Percentiles rank a stretch among this genome's conserved stretches.
These are phyloP conservation scores for Colistium nudipinnis DNA, from an alignment of 2,113 vertebrate genomes.

Conservation along the genomic window DNA sequence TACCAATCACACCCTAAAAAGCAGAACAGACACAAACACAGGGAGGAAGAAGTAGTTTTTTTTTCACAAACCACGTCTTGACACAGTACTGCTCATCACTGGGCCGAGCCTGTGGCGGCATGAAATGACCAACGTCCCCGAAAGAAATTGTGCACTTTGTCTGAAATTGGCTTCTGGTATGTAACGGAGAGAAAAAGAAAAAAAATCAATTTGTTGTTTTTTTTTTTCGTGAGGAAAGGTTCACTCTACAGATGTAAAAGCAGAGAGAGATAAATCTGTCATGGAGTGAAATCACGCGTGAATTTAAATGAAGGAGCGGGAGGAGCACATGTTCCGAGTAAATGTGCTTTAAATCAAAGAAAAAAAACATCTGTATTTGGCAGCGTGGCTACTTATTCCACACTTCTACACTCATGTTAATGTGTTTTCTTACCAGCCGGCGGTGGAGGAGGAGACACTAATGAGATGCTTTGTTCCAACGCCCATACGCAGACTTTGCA, in stretches of 20 bases:
- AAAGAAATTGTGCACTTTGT: too few relatives aligned
- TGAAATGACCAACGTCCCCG: too few relatives aligned
- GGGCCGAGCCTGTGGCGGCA: too few relatives aligned
- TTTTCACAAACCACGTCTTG: too few relatives aligned
- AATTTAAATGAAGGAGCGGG: not conserved
- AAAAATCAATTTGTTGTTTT: not conserved
- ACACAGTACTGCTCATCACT: too few relatives aligned
- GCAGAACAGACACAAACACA: too few relatives aligned
- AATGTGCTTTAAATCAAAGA: constrained; percentile 11
- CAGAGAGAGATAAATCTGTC: not conserved
- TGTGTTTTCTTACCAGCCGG: constrained; percentile 16
- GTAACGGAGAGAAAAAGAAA: not conserved
- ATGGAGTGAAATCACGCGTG: constrained; percentile 9
- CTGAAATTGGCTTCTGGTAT: constrained; percentile 10
- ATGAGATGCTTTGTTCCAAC: constrained; percentile 13
- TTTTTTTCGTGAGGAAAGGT: not conserved
- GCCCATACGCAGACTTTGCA: constrained; percentile 1
- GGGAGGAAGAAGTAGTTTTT: too few relatives aligned
- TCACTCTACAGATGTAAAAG: not conserved
- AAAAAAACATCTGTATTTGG: constrained; percentile 1
- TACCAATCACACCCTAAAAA: too few relatives aligned
- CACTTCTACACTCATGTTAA: too few relatives aligned
- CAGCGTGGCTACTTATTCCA: constrained; percentile 15
- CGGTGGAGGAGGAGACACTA: not conserved
- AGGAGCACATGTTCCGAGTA: not conserved